These are phyloP conservation scores for Prionailurus viverrinus DNA, from an alignment of 2,113 vertebrate species.

Conservation along the genomic window DNA sequence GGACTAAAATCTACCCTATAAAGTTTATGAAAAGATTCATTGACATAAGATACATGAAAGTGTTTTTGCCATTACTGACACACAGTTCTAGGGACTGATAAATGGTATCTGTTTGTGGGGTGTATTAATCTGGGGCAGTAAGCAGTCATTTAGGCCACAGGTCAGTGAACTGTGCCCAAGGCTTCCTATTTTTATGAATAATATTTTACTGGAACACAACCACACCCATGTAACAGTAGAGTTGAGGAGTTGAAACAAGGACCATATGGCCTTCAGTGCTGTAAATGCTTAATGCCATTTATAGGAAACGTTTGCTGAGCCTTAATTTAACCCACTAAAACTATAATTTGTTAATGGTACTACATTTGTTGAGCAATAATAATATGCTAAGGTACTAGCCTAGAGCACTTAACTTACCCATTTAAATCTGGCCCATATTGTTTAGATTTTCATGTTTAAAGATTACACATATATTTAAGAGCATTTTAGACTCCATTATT, in stretches of 20 bases:
- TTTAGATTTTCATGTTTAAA: slow-evolving; percentile 32
- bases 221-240: neutral
- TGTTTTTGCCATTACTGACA: neutral
- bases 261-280: neutral
- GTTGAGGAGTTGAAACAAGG: neutral
- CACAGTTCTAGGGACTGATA: neutral
- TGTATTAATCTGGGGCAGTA: neutral
- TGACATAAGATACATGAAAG: neutral
- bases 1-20: neutral
- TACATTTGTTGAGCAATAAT: neutral
- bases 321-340: neutral
- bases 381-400: neutral
- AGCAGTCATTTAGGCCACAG: neutral
- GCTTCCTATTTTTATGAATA: neutral
- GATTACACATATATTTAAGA: neutral
- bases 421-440: neutral
- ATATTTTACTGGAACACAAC: neutral
- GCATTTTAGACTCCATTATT: neutral
- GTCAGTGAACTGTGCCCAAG: neutral
- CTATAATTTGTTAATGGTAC: neutral
- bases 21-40: neutral
- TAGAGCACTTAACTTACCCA: neutral
- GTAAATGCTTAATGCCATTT: neutral
- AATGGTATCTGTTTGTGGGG: neutral
- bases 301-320: neutral